A percentile compares a stretch with the other conserved stretches of the same genome.
These are phyloP conservation scores for Papilio helenus DNA, from an alignment of 1,140 invertebrate genomes.

Conservation along the genomic window DNA sequence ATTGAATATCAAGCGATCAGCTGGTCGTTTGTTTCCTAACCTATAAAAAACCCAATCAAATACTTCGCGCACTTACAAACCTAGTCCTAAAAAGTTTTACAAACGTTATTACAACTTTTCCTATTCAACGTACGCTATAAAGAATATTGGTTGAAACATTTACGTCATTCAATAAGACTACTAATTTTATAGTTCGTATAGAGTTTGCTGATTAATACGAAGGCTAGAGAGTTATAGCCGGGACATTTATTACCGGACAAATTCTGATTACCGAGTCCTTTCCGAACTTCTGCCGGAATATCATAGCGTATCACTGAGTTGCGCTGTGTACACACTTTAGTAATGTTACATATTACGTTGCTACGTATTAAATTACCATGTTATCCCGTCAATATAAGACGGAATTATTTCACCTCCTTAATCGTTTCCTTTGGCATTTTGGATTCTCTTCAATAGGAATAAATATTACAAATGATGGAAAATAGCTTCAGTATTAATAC, in stretches of 20 bases:
- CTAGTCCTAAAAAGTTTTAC: conserved; percentile 11
- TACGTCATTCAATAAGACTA: conserved; percentile 13
- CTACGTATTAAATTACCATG: neutral
- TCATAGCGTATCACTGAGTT: neutral
- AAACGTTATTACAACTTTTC: neutral
- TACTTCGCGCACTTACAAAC: neutral
- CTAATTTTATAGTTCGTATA: conserved; percentile 25
- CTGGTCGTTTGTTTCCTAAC: neutral
- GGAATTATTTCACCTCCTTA: neutral
- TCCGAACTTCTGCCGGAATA: conserved; percentile 14
- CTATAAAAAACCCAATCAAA: neutral
- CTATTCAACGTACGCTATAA: conserved; percentile 11
- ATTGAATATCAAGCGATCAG: too few species aligned
- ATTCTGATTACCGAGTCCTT: conserved; percentile 27
- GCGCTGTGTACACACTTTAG: conserved; percentile 5
- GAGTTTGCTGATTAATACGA: conserved; percentile 24
- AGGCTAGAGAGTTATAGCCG: conserved; percentile 11
- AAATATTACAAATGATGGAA: neutral
- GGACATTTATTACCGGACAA: conserved; percentile 29
- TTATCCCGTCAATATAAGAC: neutral
- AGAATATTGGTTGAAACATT: conserved; percentile 7
- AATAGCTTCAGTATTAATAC: neutral
- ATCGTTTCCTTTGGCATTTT: neutral
- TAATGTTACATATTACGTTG: neutral
- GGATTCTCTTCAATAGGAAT: neutral